Conservation (phyloP, 2,113 vertebrate species). For the Puntigrus tetrazona region DNA sequence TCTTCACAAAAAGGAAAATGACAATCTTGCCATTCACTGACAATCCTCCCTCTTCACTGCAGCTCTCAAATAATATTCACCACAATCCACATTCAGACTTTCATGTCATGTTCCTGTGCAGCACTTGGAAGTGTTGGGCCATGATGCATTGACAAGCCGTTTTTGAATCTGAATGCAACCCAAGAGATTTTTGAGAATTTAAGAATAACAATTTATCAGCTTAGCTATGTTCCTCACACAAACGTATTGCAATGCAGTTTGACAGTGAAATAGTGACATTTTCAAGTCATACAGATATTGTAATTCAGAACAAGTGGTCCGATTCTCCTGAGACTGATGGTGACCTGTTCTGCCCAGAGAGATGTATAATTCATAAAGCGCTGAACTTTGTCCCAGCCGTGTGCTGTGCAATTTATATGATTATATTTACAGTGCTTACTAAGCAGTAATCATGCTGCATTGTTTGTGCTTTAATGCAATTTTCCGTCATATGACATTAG, state of each 20-base stretch:
- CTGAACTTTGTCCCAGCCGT: neutral
- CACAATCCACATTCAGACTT: neutral
- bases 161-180: neutral
- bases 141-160: neutral
- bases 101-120: neutral
- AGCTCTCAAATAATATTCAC: neutral
- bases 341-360: constrained; percentile 1
- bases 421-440: neutral
- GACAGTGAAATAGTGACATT: neutral
- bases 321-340: neutral
- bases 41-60: neutral
- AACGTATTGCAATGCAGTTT: neutral
- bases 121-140: neutral
- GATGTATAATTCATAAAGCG: neutral
- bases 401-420: neutral
- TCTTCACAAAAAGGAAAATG: neutral
- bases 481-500: neutral
- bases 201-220: neutral
- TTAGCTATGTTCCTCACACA: neutral
- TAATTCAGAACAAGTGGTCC: neutral
- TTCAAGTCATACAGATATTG: neutral
- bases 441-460: neutral
- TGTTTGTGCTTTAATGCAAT: neutral
- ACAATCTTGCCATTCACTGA: neutral
- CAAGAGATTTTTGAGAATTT: neutral